Base-by-base conservation (phyloP, 2,888 invertebrate genomes). In the Meiosimyza decipiens region DNA sequence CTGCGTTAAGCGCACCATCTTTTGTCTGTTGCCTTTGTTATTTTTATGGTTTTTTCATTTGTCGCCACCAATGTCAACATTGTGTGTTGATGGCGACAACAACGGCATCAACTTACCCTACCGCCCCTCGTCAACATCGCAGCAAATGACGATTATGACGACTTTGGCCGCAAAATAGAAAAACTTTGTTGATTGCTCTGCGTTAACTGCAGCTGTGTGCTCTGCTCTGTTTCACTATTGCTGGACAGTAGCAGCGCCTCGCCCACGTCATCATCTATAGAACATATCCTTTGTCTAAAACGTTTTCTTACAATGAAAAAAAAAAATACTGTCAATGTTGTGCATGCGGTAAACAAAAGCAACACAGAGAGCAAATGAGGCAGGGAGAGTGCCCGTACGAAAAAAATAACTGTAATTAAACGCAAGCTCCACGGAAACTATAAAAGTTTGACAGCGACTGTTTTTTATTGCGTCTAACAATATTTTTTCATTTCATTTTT, bases 141-240 rank as follows among this genome's bases (percentile, higher is more conserved):
- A 28, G 28, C 28, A 28, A 28, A 28, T 28, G 28, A 28, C 28
- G 28, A 28, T 28, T 28, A 28, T 28, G 28, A 28, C 28, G 28
- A 28, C 28, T 28, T 15, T 16, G 57, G 74, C 78, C 80, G 80
- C 80, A 81, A 79, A 78, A 80, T 79, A 79, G 77, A 76, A 77
- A 82, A 83, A 83, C 79, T 83, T 83, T 82, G 81, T 81, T 83
- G 83, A 83, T 83, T 83, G 82, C 79, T 82, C 82, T 79, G 79
- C 80, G 80, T 81, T 79, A 81, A 79, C 80, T 77, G 80, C 83
- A 83, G 83, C 83, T 83, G 83, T 76, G 77, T 4, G 79, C 79
- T 22, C 22, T 22, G 47, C 67, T 49, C 16, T 69, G 28, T 28
- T 4, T 28, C 28, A 28, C 28, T 28, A 4, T 28, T 28, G 28